These are phyloP conservation scores for Trogon melanurus DNA, from an alignment of 2,113 vertebrate species.

Conservation along the genomic window DNA sequence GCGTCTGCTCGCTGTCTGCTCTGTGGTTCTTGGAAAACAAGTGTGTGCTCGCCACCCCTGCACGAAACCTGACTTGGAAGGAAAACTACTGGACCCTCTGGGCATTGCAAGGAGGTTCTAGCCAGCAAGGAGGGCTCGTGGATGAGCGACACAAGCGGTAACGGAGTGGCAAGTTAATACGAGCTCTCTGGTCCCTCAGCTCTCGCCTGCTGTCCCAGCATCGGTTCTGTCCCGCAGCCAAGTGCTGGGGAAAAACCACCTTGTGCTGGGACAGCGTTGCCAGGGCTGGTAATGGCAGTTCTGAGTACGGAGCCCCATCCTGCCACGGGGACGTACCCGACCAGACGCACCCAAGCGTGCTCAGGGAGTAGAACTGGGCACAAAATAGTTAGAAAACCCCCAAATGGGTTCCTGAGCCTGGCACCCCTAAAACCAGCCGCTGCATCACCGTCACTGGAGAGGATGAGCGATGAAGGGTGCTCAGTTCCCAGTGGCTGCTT, in stretches of 20 bases:
- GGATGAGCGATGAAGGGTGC: not conserved
- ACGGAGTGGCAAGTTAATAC: too few species aligned
- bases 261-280: fast-evolving
- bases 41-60: not conserved
- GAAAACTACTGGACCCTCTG: not conserved
- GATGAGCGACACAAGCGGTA: not conserved
- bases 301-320: not conserved
- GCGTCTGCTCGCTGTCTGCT: fast-evolving
- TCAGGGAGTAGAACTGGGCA: not conserved
- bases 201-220: fast-evolving
- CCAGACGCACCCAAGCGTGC: fast-evolving
- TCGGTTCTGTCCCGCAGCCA: not conserved
- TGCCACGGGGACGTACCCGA: fast-evolving
- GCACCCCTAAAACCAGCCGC: not conserved
- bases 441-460: not conserved
- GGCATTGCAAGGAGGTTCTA: not conserved
- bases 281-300: not conserved
- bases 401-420: not conserved
- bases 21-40: not conserved
- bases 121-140: not conserved
- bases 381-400: not conserved
- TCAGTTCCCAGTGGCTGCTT: not conserved
- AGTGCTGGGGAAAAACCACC: not conserved
- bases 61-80: fast-evolving
- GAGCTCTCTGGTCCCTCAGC: not conserved